phyloP scores from a whole-genome alignment of 2,888 invertebrate genomes.

The Luperina nickerlii region DNA sequence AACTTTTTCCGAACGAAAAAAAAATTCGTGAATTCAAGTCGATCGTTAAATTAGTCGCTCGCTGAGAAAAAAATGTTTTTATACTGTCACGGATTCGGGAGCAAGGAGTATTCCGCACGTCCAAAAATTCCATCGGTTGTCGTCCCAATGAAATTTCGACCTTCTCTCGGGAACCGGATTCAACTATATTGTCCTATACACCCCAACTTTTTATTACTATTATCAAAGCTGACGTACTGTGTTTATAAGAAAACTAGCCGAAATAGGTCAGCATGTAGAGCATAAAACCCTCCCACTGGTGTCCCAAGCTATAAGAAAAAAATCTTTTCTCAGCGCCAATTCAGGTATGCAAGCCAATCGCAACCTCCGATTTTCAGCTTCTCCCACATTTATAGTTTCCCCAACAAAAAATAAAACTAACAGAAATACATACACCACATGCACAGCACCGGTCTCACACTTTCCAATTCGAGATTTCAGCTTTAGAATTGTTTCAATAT shows the following conservation, averaged over 20 bases:
- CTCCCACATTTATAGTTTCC: slow-evolving; percentile 30
- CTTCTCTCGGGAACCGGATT: slow-evolving; percentile 44
- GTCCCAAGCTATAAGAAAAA: slow-evolving; percentile 53
- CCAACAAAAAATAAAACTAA: slow-evolving; percentile 39
- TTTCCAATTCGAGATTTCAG: slow-evolving; percentile 39
- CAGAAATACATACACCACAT: slow-evolving; percentile 21
- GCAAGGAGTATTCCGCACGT: slow-evolving; percentile 49
- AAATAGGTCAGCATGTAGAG: slow-evolving; percentile 55
- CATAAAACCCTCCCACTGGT: slow-evolving; percentile 34
- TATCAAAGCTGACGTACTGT: slow-evolving; percentile 60
- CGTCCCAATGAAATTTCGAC: slow-evolving; percentile 50
- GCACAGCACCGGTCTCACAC: slow-evolving; percentile 36
- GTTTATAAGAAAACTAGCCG: slow-evolving; percentile 54
- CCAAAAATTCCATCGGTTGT: slow-evolving; percentile 52
- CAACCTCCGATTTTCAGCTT: slow-evolving; percentile 31
- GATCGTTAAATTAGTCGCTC: slow-evolving; percentile 58
- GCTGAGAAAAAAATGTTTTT: slow-evolving; percentile 60
- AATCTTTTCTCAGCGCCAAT: slow-evolving; percentile 28
- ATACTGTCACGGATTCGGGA: slow-evolving; percentile 39
- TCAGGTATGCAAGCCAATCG: slow-evolving; percentile 24
- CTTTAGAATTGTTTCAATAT: slow-evolving; percentile 60
- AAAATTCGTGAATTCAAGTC: slow-evolving; percentile 50
- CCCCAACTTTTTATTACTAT: slow-evolving; percentile 64
- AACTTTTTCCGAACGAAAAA: slow-evolving; percentile 41
- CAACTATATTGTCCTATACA: slow-evolving; percentile 51